Base-by-base conservation (phyloP, 2,113 vertebrate genomes). In the Hippolais icterina region DNA sequence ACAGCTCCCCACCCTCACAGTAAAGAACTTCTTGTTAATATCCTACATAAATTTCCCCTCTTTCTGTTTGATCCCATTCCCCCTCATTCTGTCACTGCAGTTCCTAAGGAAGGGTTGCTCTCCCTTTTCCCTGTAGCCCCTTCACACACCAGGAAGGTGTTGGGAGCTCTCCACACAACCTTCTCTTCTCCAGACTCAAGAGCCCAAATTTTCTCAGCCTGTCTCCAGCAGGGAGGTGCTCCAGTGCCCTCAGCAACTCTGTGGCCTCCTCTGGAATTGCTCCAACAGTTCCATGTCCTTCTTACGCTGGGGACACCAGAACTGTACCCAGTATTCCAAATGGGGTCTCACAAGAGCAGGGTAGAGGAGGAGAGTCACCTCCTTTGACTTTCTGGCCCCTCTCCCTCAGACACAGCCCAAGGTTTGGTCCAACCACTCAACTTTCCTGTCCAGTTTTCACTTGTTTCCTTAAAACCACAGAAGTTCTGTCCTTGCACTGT, bases 1-100 rank as follows among this genome's bases (percentile, higher is more conserved):
- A 2, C 39, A 69, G 27, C 27, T 28, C 0, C 0, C 1, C 33
- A 60, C 11, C 15, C 23, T 69, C 39, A 22, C 18, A 52, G 46
- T 1, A 1, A 37, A 60, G 2, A 18, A 33, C 5, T 44, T 15
- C 33, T 19, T 37, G 11, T 17, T 19, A 22, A 44, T 22, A 68
- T 18, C 46, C 31, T 52, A 7, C 31, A 4, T 25, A 22, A 33
- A 33, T 37, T 52, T 57, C 5, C 13, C 20, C 17, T 42, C 13
- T 33, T 76, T 52, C 46, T 69, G 22, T 69, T 10, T 39, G 46
- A 52, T 6, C 33, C 22, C 33, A 6, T 44, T 11, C 9, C 37
- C 52, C 16, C 18, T 39, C 39, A 18, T 52, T 22, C 63, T 52
- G 33, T 28, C 46, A 2, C 39, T 6, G 3, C 28, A 77, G 22